phyloP scores from a whole-genome alignment of 2,888 invertebrate genomes.

The Rotaria macrura region DNA sequence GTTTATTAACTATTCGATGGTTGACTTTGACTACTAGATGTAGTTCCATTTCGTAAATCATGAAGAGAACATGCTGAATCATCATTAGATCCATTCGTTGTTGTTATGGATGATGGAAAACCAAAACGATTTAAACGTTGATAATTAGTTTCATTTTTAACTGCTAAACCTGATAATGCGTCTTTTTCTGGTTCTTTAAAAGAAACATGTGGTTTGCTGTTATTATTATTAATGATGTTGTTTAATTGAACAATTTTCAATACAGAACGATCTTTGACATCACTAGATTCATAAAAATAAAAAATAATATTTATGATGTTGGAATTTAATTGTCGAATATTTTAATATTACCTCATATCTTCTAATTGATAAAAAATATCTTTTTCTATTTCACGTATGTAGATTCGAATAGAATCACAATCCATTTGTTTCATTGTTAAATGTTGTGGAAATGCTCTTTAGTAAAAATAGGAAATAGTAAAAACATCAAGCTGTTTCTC shows the following conservation, averaged over 20 bases:
- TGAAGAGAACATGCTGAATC: not conserved
- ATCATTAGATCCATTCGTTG: not conserved
- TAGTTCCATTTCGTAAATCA: not conserved
- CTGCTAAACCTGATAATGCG: conserved; percentile 21
- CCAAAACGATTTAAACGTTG: conserved; percentile 11
- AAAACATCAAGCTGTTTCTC: too few relatives aligned
- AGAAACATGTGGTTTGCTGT: not conserved
- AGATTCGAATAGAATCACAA: conserved; percentile 35
- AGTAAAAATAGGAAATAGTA: not conserved
- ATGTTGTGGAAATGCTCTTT: conserved; percentile 72
- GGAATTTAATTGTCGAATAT: too few relatives aligned
- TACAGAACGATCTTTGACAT: conserved; percentile 81
- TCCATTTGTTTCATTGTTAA: conserved; percentile 87
- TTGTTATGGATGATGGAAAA: not conserved
- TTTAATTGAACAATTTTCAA: conserved; percentile 74
- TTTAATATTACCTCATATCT: conserved; percentile 59
- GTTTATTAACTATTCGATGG: not conserved
- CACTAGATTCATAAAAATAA: conserved; percentile 53
- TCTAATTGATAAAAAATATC: conserved; percentile 78
- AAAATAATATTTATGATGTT: not conserved
- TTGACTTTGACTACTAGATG: not conserved
- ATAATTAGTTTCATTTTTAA: conserved; percentile 39
- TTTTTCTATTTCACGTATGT: conserved; percentile 25
- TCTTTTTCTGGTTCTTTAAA: not conserved
- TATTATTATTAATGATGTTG: not conserved